A percentile compares a stretch with the other conserved stretches of the same genome.
Conservation (phyloP, 2,888 invertebrate genomes). For the Coremacera marginata region DNA sequence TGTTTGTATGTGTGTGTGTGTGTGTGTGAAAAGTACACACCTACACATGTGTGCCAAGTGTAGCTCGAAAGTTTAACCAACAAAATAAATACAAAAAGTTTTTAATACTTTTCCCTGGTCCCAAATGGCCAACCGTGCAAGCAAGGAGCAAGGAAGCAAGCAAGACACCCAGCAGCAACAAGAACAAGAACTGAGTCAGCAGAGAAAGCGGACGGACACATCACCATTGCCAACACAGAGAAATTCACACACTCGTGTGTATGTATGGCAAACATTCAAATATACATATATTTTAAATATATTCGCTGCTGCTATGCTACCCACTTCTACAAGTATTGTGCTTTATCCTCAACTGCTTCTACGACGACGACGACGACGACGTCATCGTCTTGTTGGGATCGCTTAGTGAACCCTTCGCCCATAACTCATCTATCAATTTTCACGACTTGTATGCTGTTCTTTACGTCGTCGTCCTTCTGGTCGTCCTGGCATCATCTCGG, state of each 20-base stretch:
- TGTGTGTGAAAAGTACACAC: background rate
- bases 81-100: constrained; percentile 36
- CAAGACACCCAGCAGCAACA: constrained; percentile 3
- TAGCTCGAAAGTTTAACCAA: constrained; percentile 30
- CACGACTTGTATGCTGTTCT: constrained; percentile 50
- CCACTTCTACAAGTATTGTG: background rate
- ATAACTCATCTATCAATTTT: constrained; percentile 70
- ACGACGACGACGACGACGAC: background rate
- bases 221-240: constrained; percentile 33
- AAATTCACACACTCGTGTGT: background rate
- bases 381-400: constrained; percentile 3
- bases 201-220: constrained; percentile 45
- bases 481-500: background rate
- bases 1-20: too few relatives aligned
- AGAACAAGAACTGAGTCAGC: background rate
- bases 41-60: constrained; percentile 17
- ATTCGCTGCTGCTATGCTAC: background rate
- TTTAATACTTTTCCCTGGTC: constrained; percentile 4
- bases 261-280: constrained; percentile 42
- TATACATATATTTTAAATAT: constrained; percentile 31
- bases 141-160: background rate
- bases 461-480: background rate
- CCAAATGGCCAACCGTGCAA: background rate
- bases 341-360: constrained; percentile 1
- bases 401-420: constrained; percentile 37